Percentiles rank a stretch among this genome's conserved stretches.
Conservation (phyloP, 2,888 invertebrate genomes). For the Plebejus melissa region DNA sequence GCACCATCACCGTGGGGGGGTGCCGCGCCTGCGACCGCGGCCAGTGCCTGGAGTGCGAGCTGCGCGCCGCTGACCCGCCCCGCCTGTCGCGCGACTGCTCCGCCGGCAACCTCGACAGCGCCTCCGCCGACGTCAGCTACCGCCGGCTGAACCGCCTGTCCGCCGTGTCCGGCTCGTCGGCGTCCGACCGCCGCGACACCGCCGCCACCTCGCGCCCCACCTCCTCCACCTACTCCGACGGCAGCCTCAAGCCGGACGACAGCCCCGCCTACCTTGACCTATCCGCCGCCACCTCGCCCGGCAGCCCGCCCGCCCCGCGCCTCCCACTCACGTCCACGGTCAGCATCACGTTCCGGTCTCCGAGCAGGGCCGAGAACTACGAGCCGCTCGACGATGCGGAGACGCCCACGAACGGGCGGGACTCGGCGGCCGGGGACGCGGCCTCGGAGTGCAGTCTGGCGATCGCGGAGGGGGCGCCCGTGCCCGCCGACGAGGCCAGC, state of each 20-base stretch:
- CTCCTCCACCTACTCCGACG: slow-evolving; percentile 65
- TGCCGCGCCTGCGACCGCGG: slow-evolving; percentile 59
- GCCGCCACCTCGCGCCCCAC: slow-evolving; percentile 66
- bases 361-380: slow-evolving; percentile 73
- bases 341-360: slow-evolving; percentile 85
- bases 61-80: slow-evolving; percentile 63
- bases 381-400: slow-evolving; percentile 65
- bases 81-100: slow-evolving; percentile 44
- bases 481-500: slow-evolving; percentile 77
- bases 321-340: slow-evolving; percentile 85
- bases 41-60: slow-evolving; percentile 67
- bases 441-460: slow-evolving; percentile 68
- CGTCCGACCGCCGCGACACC: slow-evolving; percentile 48
- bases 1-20: slow-evolving; percentile 54
- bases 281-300: slow-evolving; percentile 65
- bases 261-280: slow-evolving; percentile 71
- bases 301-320: slow-evolving; percentile 55
- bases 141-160: slow-evolving; percentile 72
- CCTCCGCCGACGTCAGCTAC: slow-evolving; percentile 69
- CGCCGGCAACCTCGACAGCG: slow-evolving; percentile 46
- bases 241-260: slow-evolving; percentile 63
- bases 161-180: slow-evolving; percentile 65
- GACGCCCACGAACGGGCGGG: slow-evolving; percentile 68
- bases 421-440: slow-evolving; percentile 80
- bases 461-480: slow-evolving; percentile 74